Base-by-base conservation (phyloP, 53 echinoderm and acorn worm species). In the Mesocentrotus franciscanus region DNA sequence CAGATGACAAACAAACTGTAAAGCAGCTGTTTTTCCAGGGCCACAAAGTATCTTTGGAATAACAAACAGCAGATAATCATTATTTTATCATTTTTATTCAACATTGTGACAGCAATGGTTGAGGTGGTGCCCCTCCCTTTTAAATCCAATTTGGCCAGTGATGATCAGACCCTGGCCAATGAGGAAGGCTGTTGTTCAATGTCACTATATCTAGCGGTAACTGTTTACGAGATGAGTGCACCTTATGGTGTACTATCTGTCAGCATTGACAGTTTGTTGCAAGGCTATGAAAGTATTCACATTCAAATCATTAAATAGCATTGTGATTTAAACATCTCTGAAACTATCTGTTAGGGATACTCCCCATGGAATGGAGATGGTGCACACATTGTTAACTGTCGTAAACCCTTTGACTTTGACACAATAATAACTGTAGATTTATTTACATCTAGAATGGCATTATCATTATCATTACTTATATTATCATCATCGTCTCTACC, bases 131-230 rank as follows among this genome's bases (percentile, higher is more conserved):
- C 87, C 87, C 55, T 55, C 87, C 87, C 8, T 9, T 87, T 11
- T 87, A 87, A 58, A 87, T 87, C 58, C 29, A 87, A 87, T 87
- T 87, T 87, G 27, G 87, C 87, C n/a, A 6, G 58, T 56, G 27
- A 58, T 29, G 59, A 87, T 26, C 24, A 7, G 22, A 24, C 8
- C 56, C 22, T 11, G 56, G 85, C 85, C 85, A 85, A 55, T 56
- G 56, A 55, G 58, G 56, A 58, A 18, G 87, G 87, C 87, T 87
- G 87, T 87, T 87, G 32, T 87, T 58, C 87, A 87, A 56, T 59
- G 87, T 87, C 87, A 87, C n/a, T 10, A 10, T 81, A 20, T 81
- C 11, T 58, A 87, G 58, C 12, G 58, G n/a, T 14, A 20, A 87
- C 17, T n/a, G 3, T 87, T 13, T 4, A 87, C 59, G 87, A 87